A percentile compares a stretch with the other conserved stretches of the same genome.
These are phyloP conservation scores for Sebastes nivosus DNA, from an alignment of 2,797 vertebrate genomes.

Conservation along the genomic window DNA sequence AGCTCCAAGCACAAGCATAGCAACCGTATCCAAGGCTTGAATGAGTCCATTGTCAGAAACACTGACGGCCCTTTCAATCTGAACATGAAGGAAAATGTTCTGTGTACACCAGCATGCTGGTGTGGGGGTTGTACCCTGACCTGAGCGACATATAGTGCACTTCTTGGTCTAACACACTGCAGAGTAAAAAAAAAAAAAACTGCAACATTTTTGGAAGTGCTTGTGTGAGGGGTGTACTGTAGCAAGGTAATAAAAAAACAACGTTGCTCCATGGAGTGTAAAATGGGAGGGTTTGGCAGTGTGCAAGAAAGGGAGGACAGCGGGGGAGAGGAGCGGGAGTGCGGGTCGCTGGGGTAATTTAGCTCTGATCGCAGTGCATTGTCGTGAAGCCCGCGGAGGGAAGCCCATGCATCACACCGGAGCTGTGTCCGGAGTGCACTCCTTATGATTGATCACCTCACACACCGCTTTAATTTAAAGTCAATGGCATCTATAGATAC, in stretches of 20 bases:
- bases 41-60: constrained; percentile 24
- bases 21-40: constrained; percentile 32
- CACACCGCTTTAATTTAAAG: constrained; percentile 76
- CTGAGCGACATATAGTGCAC: constrained; percentile 18
- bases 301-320: constrained; percentile 50
- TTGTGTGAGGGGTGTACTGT: constrained; percentile 26
- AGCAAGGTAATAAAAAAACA: constrained; percentile 48
- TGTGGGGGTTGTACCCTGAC: constrained; percentile 5
- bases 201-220: constrained; percentile 44
- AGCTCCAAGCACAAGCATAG: constrained; percentile 15
- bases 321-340: constrained; percentile 26
- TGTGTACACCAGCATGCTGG: not conserved
- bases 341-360: constrained; percentile 68
- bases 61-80: constrained; percentile 29
- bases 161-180: constrained; percentile 21
- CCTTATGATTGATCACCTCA: constrained; percentile 77
- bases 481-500: constrained; percentile 78
- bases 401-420: constrained; percentile 73
- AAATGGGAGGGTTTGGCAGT: constrained; percentile 60
- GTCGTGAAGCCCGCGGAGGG: constrained; percentile 34
- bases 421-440: constrained; percentile 53
- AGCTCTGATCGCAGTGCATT: constrained; percentile 59
- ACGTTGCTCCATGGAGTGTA: constrained; percentile 53
- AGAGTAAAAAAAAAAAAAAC: constrained; percentile 19
- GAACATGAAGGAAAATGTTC: constrained; percentile 32